Percentiles rank a stretch among this genome's conserved stretches.
Evolutionary conservation across 2,888 invertebrate genomes (phyloP).

Genomic region (Hemicrepidius hirtus): DNA sequence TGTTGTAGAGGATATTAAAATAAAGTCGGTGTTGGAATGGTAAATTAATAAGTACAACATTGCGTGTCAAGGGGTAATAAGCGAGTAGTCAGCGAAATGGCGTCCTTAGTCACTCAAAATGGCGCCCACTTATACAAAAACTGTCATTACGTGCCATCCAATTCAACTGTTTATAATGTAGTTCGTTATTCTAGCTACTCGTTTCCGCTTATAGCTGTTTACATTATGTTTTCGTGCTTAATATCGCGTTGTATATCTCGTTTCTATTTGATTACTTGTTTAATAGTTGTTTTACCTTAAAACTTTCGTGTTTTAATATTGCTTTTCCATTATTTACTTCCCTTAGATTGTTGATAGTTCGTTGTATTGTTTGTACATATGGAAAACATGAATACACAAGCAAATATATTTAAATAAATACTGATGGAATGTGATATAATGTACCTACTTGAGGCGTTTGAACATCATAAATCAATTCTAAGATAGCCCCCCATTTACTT

Average conservation of each 20-base stretch:
- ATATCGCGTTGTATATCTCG: slow-evolving; percentile 49
- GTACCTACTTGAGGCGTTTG: slow-evolving; percentile 12
- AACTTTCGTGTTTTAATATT: slow-evolving; percentile 50
- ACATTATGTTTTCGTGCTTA: slow-evolving; percentile 50
- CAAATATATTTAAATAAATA: neutral
- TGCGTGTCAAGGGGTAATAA: slow-evolving; percentile 58
- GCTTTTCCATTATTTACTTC: slow-evolving; percentile 49
- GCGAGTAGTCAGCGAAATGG: slow-evolving; percentile 54
- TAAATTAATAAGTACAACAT: slow-evolving; percentile 55
- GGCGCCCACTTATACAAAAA: slow-evolving; percentile 57
- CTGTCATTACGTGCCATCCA: slow-evolving; percentile 52
- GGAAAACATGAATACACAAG: no score
- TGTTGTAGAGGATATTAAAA: slow-evolving; percentile 36
- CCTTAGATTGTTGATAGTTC: slow-evolving; percentile 18
- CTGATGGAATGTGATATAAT: neutral
- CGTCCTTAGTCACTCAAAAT: slow-evolving; percentile 58
- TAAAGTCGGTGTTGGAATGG: slow-evolving; percentile 43
- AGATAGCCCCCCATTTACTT: slow-evolving; percentile 7
- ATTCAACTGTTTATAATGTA: slow-evolving; percentile 54
- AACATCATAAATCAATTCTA: slow-evolving; percentile 6
- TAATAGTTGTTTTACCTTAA: slow-evolving; percentile 51
- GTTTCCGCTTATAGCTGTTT: slow-evolving; percentile 50
- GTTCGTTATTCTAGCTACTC: slow-evolving; percentile 53
- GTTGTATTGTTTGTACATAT: neutral
- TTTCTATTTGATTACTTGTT: slow-evolving; percentile 52